Percentiles rank a stretch among this genome's conserved stretches.
Evolutionary conservation across 2,797 vertebrate species (phyloP).

Genomic region (Euphonia xanthogaster): DNA sequence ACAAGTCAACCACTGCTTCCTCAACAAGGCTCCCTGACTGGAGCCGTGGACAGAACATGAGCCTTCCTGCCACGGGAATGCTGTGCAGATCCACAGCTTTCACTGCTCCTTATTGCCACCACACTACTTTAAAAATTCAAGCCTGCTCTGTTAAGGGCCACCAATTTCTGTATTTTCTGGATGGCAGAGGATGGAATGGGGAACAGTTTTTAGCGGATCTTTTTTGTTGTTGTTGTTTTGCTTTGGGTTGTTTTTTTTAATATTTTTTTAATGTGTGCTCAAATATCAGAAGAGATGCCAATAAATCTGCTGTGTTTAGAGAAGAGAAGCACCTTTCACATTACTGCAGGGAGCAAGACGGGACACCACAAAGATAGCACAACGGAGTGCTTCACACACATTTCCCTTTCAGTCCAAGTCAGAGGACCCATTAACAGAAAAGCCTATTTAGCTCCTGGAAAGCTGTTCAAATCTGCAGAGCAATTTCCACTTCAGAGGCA

Average conservation of each 20-base stretch:
- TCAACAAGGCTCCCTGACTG: background rate
- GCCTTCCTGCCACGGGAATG: accelerated
- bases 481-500: background rate
- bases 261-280: background rate
- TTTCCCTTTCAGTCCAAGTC: background rate
- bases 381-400: background rate
- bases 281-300: background rate
- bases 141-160: background rate
- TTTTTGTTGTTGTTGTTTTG: background rate
- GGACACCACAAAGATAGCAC: constrained; percentile 60
- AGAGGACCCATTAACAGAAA: background rate
- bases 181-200: background rate
- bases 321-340: background rate
- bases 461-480: background rate
- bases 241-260: background rate
- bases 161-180: background rate
- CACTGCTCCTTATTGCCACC: background rate
- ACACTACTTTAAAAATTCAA: background rate
- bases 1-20: background rate
- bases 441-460: background rate
- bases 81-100: background rate
- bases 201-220: background rate
- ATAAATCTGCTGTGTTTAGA: background rate
- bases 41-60: accelerated
- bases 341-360: background rate